Evolutionary conservation across 2,113 vertebrate species (phyloP).

Genomic region (Brachyhypopomus occidentalis): DNA sequence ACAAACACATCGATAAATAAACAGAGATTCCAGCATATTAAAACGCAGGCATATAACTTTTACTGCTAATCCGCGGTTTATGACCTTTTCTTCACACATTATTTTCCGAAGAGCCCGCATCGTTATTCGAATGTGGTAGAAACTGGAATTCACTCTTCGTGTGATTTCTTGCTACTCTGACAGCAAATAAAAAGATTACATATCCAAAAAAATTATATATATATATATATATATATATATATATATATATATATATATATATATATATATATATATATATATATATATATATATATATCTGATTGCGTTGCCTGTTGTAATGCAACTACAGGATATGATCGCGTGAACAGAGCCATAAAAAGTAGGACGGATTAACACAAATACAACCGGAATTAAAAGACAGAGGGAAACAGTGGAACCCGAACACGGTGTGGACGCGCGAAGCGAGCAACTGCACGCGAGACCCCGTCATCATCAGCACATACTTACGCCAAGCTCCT

Average conservation of each 20-base stretch:
- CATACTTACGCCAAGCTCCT: no score
- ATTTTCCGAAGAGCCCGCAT: background rate
- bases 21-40: background rate
- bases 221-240: no score
- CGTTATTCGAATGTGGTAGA: background rate
- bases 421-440: no score
- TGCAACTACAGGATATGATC: background rate
- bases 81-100: no score
- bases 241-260: no score
- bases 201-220: no score
- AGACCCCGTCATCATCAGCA: no score
- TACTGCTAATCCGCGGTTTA: background rate
- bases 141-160: background rate
- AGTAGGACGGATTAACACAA: constrained; percentile 41
- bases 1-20: background rate
- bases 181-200: background rate
- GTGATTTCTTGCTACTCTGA: background rate
- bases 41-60: background rate
- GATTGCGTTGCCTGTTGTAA: background rate
- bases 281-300: background rate
- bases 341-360: background rate
- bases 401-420: background rate
- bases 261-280: no score
- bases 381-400: background rate
- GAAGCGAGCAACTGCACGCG: no score